These are phyloP conservation scores for Busseola fusca DNA, from an alignment of 2,888 invertebrate species.

Conservation along the genomic window DNA sequence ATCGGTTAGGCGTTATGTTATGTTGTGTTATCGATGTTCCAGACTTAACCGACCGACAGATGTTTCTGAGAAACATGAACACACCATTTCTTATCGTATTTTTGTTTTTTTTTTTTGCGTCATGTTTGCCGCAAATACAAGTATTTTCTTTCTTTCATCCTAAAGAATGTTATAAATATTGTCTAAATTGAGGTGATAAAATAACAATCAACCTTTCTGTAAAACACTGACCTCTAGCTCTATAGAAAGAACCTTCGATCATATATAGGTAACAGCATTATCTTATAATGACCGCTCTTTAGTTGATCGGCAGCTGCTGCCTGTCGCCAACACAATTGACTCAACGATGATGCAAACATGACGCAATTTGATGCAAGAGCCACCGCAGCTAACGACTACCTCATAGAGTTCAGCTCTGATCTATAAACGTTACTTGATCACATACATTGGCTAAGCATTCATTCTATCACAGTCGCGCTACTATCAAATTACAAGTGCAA, in stretches of 20 bases:
- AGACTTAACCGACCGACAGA: neutral
- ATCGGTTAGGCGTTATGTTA: neutral
- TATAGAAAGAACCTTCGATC: too few relatives aligned
- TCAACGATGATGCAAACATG: slow-evolving; percentile 48
- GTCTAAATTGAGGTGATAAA: neutral
- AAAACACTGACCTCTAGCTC: slow-evolving; percentile 9
- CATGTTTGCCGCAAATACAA: too few relatives aligned
- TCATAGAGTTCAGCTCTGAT: neutral
- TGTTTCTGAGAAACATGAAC: neutral
- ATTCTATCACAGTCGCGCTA: neutral
- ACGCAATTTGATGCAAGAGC: slow-evolving; percentile 41
- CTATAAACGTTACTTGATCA: neutral
- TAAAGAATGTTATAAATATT: neutral
- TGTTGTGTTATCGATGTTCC: neutral
- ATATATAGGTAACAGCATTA: slow-evolving; percentile 22
- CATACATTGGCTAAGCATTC: neutral
- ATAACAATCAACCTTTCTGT: neutral
- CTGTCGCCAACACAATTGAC: slow-evolving; percentile 27
- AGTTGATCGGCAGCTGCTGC: slow-evolving; percentile 26
- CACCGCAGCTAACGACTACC: neutral
- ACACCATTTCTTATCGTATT: too few relatives aligned
- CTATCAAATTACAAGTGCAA: neutral
- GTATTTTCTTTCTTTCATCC: too few relatives aligned
- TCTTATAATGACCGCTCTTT: slow-evolving; percentile 27
- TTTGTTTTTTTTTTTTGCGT: too few relatives aligned